Evolutionary conservation across 2,888 invertebrate species (phyloP), one percentile per base, ranked within the genome.

Genomic region (Spilosoma lubricipeda): DNA sequence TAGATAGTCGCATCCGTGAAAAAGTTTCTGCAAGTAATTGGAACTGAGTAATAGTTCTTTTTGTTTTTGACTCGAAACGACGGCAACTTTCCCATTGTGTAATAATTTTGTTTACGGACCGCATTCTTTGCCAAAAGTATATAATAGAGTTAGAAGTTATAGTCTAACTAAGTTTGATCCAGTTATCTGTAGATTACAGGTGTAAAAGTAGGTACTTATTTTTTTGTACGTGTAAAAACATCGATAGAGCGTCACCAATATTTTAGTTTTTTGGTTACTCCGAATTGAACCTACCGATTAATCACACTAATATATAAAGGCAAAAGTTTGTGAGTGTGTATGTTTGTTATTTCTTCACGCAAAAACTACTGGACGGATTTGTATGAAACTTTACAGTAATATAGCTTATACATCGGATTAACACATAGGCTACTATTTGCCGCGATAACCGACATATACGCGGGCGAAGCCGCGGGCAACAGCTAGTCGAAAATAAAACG

Each of bases 1-100:
- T 56, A 69, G n/a, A 69, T 36, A 15, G 36, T 7, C 36, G 36
- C 52, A 69, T 56, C 23, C n/a, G 36, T 56, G 13, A 68, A 68
- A 69, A 36, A 33, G 33, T 36, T 48, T 36, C 9, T 48, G n/a
- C 13, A 56, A 69, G 68, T 69, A n/a, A 56, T 56, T 69, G 36
- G 52, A 33, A 45, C 48, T 52, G 33, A 56, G 52, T n/a, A 52
- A n/a, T 23, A 52, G 9, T 69, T 33, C 23, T 23, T 30, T 30
- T 63, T 30, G 30, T 30, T 48, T 45, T 30, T 30, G 30, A 20
- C 30, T 30, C 7, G 30, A 63, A 30, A 30, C 59, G 59, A 59
- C 27, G 13, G n/a, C 27, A 59, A 59, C 59, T 27, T 59, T 59
- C 4, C 13, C 27, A 13, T 56, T 9, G 9, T 2, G 56, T n/a